Conservation (phyloP, 2,888 invertebrate species). For the Nephrotoma appendiculata region DNA sequence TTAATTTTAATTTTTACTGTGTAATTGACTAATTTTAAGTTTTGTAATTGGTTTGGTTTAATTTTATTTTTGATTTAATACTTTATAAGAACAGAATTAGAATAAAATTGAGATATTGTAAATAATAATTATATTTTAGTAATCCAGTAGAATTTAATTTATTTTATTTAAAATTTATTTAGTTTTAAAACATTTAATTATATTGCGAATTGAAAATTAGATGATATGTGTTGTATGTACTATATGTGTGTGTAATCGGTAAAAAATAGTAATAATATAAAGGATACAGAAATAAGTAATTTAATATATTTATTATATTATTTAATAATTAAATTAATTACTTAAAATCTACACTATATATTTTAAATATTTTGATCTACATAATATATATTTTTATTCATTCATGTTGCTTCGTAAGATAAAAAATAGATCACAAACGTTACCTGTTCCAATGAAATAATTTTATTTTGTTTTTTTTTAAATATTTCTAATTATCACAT, state of each 20-base stretch:
- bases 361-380: neutral
- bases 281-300: neutral
- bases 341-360: neutral
- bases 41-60: neutral
- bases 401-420: neutral
- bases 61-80: neutral
- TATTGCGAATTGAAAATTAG: neutral
- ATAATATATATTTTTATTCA: neutral
- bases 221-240: neutral
- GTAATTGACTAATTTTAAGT: neutral
- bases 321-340: neutral
- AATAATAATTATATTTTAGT: neutral
- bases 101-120: neutral
- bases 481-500: neutral
- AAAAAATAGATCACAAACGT: neutral
- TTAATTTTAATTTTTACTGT: neutral
- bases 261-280: neutral
- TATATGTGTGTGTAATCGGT: neutral
- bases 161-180: neutral
- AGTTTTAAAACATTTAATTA: neutral
- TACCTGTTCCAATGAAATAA: neutral
- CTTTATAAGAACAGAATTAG: neutral
- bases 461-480: neutral
- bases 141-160: neutral
- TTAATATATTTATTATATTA: neutral